phyloP scores from a whole-genome alignment of 1,140 invertebrate species.

The Delia radicum region DNA sequence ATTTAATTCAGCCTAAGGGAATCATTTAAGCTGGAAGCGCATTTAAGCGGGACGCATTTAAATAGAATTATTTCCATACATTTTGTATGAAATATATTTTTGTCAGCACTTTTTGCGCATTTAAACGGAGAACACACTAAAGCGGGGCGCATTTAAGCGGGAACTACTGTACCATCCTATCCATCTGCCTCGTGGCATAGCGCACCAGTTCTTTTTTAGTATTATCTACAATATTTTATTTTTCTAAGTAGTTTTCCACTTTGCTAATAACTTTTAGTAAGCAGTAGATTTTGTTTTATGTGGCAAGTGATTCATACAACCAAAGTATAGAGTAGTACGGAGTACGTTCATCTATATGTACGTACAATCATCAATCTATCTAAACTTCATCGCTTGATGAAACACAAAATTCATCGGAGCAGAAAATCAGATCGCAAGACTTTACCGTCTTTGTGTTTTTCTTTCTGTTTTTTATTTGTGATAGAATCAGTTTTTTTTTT shows the following conservation, averaged over 20 bases:
- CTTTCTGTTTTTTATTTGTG: not conserved
- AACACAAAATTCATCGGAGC: conserved; percentile 14
- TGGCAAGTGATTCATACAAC: conserved; percentile 18
- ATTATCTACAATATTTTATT: not conserved
- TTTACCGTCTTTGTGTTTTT: not conserved
- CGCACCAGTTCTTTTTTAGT: not conserved
- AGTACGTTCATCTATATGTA: conserved; percentile 1
- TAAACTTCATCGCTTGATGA: conserved; percentile 19
- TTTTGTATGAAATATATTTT: too few species aligned
- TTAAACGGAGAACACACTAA: too few species aligned
- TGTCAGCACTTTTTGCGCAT: too few species aligned
- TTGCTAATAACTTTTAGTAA: not conserved
- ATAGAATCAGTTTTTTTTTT: conserved; percentile 14
- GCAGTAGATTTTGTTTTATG: not conserved
- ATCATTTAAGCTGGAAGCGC: too few species aligned
- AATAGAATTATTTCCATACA: too few species aligned
- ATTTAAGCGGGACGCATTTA: too few species aligned
- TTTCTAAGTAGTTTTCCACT: not conserved
- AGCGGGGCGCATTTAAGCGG: too few species aligned
- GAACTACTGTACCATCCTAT: too few species aligned
- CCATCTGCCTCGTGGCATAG: conserved; percentile 9
- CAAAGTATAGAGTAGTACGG: not conserved
- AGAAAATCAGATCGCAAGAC: conserved; percentile 20
- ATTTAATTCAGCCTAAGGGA: too few species aligned
- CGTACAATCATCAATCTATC: conserved; percentile 9